Evolutionary conservation across 2,888 invertebrate genomes (phyloP).

Genomic region (Megalurothrips usitatus): DNA sequence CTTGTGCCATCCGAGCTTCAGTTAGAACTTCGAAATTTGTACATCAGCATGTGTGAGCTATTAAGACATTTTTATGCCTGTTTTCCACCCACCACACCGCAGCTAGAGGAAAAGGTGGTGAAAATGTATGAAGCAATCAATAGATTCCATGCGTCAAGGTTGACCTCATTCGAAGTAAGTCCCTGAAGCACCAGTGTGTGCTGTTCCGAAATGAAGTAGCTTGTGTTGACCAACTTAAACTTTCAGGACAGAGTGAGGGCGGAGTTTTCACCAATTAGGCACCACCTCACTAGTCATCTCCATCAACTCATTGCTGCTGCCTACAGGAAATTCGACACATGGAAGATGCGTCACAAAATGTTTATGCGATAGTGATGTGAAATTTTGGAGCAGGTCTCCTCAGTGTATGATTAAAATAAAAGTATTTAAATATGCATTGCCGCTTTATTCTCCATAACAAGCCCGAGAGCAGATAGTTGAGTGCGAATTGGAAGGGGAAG

Average conservation of each 20-base stretch:
- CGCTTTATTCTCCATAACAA: no score
- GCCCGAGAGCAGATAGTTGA: no score
- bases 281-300: slow-evolving; percentile 77
- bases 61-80: slow-evolving; percentile 93
- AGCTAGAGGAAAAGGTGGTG: slow-evolving; percentile 72
- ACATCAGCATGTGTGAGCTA: slow-evolving; percentile 82
- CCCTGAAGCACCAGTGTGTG: slow-evolving; percentile 31
- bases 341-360: slow-evolving; percentile 63
- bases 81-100: slow-evolving; percentile 74
- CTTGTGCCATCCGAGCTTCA: slow-evolving; percentile 78
- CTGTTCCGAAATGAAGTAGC: slow-evolving; percentile 33
- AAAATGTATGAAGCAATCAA: slow-evolving; percentile 86
- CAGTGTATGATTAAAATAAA: neutral
- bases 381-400: neutral
- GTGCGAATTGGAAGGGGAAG: no score
- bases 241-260: slow-evolving; percentile 73
- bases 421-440: no score
- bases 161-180: slow-evolving; percentile 77
- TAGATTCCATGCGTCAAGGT: slow-evolving; percentile 78
- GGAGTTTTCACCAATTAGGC: slow-evolving; percentile 73
- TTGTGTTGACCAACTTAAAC: slow-evolving; percentile 9
- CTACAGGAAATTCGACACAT: slow-evolving; percentile 76
- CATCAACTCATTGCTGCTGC: slow-evolving; percentile 83
- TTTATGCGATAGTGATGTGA: neutral
- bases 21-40: slow-evolving; percentile 76